Base-by-base conservation (phyloP, 2,888 invertebrate species). In the Periphyllus acericola region DNA sequence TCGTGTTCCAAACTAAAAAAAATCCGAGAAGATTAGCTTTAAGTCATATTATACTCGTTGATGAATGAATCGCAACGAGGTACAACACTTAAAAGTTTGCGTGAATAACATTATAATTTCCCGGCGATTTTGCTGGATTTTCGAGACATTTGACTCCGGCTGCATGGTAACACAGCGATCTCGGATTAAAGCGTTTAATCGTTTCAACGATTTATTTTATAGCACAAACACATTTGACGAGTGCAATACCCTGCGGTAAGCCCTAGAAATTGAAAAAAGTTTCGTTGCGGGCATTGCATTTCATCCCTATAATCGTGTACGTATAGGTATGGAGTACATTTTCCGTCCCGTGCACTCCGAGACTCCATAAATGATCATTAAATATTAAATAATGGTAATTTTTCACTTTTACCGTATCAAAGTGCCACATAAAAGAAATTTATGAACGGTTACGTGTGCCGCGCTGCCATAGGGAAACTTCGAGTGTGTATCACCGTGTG, bases 381-480 rank as follows among this genome's bases (percentile, higher is more conserved):
- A 78, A 32, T 32, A 55, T 25, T 32, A 52, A 78, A 79, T 60
- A 79, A 79, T 60, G 34, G 79, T 79, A 60, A 60, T 60, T 79
- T 79, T 79, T 60, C 34, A 60, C 55, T 60, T 79, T 79, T 79
- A 79, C 14, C 25, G 32, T 79, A 79, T 25, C 79, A 60, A 55
- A 60, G 46, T 60, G 79, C 17, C 79, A n/a, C 79, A 79, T 79
- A 79, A 79, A 79, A 79, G n/a, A 60, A 79, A 79, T 79, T 79
- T 79, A 79, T 46, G 79, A 79, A 55, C 60, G 79, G 36, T 79
- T 79, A 60, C 60, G 25, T 79, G 60, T 79, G 21, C 32, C 32
- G 34, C 32, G 60, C 25, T 2, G 17, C 11, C n/a, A n/a, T 55
- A n/a, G 6, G 78, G 11, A 55, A 78, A 52, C n/a, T 60, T 34